Evolutionary conservation across 2,797 vertebrate genomes (phyloP), one percentile per base, ranked within the genome.

Genomic region (Gymnodraco acuticeps): DNA sequence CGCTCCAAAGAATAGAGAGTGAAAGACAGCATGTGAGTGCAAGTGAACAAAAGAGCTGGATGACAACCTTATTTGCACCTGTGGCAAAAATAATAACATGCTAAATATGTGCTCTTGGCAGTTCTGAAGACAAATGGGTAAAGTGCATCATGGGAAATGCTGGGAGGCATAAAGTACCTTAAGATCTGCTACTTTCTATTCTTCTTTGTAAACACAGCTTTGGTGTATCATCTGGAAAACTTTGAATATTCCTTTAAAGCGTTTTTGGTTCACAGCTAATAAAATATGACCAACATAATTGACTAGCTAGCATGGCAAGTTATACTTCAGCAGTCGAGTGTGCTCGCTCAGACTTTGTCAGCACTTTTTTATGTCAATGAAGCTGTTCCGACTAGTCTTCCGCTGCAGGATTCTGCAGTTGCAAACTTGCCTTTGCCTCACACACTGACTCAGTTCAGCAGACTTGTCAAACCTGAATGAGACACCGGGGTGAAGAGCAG

Each of bases 391-490:
- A 71, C 51, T 23, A 43, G 50, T 56, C 42, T 48, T 77, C 64
- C 50, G 52, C 66, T 19, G 2, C 7, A 78, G 59, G 45, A 84
- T 70, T 75, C 61, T 86, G 81, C 50, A 14, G 60, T 46, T 83
- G 66, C 54, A 71, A 67, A 73, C 73, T 3, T 63, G 75, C 53
- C 54, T 74, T 70, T 46, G 48, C 68, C 79, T 64, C 54, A 55
- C 42, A 78, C 63, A 72, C 20, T 2, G 65, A 77, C 68, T 79
- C 38, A 33, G 69, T 63, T 62, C 52, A 54, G 41, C 64, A 47
- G 73, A 91, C 85, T 74, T 5, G 89, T 81, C 78, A 80, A 90
- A 92, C 91, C 91, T 86, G 90, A 88, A 88, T 74, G 65, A 70
- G 77, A 77, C 63, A 68, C 56, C 70, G 73, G 41, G 55, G 13